Conservation (phyloP, 2,888 invertebrate genomes). For the Rhodophaea formosa region DNA sequence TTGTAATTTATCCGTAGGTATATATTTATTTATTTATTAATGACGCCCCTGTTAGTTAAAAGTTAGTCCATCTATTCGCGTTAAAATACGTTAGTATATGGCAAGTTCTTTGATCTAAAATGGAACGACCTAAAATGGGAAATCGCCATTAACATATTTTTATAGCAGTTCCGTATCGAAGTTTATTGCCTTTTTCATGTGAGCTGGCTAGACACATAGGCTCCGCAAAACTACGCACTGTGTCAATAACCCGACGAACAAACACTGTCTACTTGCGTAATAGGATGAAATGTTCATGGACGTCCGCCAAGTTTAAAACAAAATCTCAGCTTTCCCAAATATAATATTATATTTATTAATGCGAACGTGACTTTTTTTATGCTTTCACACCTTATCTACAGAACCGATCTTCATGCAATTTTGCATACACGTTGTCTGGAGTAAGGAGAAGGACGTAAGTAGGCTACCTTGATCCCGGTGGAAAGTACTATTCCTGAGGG, state of each 20-base stretch:
- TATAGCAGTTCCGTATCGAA: conserved; percentile 17
- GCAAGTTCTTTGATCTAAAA: neutral
- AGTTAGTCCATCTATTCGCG: too few species aligned
- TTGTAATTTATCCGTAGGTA: too few species aligned
- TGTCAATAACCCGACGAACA: conserved; percentile 39
- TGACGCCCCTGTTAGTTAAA: too few species aligned
- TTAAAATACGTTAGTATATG: neutral
- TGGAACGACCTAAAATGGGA: neutral
- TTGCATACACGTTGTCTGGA: too few species aligned
- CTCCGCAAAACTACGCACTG: conserved; percentile 48
- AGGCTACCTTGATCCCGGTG: too few species aligned
- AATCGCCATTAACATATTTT: conserved; percentile 20
- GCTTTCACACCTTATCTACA: too few species aligned
- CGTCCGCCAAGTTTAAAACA: neutral
- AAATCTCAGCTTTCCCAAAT: neutral
- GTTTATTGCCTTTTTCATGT: conserved; percentile 27
- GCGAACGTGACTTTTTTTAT: too few species aligned
- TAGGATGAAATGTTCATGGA: neutral
- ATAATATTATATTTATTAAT: too few species aligned
- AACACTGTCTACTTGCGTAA: conserved; percentile 28
- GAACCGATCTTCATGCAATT: too few species aligned
- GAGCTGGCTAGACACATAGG: conserved; percentile 51
- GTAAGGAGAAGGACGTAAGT: too few species aligned
- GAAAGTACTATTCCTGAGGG: too few species aligned
- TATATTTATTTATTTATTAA: too few species aligned